These are phyloP conservation scores for Xyrichtys novacula DNA, from an alignment of 2,797 vertebrate species.

Conservation along the genomic window DNA sequence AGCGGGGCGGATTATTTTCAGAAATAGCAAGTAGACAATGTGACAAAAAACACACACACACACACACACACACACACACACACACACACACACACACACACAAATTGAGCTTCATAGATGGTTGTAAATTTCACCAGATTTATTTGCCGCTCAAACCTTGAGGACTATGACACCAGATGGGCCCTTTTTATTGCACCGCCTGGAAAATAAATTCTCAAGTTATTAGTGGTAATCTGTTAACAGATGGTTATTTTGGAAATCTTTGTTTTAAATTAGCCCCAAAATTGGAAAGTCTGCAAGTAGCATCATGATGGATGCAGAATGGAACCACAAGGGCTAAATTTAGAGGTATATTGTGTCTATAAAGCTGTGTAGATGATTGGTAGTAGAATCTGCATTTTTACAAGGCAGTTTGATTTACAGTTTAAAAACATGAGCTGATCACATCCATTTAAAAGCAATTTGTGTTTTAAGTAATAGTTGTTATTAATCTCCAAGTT, in stretches of 20 bases:
- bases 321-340: background rate
- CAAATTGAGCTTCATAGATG: conserved; percentile 29
- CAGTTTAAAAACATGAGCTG: too few species aligned
- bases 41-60: conserved; percentile 33
- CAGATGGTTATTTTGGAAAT: conserved; percentile 4
- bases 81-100: background rate
- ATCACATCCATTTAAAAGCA: too few species aligned
- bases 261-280: background rate
- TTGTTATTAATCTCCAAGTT: too few species aligned
- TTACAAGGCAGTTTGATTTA: too few species aligned
- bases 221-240: background rate
- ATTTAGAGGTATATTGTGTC: background rate
- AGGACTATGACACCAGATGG: conserved; percentile 20
- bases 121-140: conserved; percentile 39
- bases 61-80: background rate
- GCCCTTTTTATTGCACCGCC: conserved; percentile 16
- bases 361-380: background rate
- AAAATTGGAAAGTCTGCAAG: background rate
- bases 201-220: background rate
- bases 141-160: conserved; percentile 33
- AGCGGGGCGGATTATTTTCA: conserved; percentile 34
- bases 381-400: background rate
- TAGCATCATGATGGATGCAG: background rate
- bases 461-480: too few species aligned
- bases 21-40: conserved; percentile 38